phyloP scores from a whole-genome alignment of 2,888 invertebrate species.

The Luperina nickerlii region DNA sequence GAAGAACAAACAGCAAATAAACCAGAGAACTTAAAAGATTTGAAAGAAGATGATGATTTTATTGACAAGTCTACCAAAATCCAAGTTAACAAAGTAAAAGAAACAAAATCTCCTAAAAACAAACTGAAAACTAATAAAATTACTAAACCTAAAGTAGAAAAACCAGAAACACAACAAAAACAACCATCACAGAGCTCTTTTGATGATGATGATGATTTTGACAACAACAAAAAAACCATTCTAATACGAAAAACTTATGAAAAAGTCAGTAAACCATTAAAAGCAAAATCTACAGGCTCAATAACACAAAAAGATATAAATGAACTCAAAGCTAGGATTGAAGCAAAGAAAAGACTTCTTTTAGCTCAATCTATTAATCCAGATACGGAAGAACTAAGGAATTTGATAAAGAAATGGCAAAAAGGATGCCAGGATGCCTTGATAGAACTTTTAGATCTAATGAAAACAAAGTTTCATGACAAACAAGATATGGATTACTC shows the following conservation, averaged over 20 bases:
- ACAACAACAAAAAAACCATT: constrained; percentile 80
- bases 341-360: constrained; percentile 83
- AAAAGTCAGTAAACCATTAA: constrained; percentile 79
- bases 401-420: constrained; percentile 89
- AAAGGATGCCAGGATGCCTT: constrained; percentile 89
- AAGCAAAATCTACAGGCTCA: constrained; percentile 86
- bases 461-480: constrained; percentile 83
- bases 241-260: constrained; percentile 81
- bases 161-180: constrained; percentile 54
- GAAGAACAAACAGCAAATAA: not conserved
- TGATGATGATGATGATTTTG: constrained; percentile 82
- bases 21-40: not conserved
- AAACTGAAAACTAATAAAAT: constrained; percentile 68
- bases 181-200: constrained; percentile 72
- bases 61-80: constrained; percentile 59
- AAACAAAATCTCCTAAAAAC: constrained; percentile 67
- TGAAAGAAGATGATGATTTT: constrained; percentile 77
- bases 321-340: constrained; percentile 82
- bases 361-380: constrained; percentile 80
- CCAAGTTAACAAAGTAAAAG: constrained; percentile 65
- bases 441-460: constrained; percentile 85
- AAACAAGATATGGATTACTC: constrained; percentile 85
- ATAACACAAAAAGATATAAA: constrained; percentile 86
- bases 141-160: constrained; percentile 52
- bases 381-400: constrained; percentile 86